phyloP scores from a whole-genome alignment of 2,888 invertebrate species.

The Chydorus sphaericus region DNA sequence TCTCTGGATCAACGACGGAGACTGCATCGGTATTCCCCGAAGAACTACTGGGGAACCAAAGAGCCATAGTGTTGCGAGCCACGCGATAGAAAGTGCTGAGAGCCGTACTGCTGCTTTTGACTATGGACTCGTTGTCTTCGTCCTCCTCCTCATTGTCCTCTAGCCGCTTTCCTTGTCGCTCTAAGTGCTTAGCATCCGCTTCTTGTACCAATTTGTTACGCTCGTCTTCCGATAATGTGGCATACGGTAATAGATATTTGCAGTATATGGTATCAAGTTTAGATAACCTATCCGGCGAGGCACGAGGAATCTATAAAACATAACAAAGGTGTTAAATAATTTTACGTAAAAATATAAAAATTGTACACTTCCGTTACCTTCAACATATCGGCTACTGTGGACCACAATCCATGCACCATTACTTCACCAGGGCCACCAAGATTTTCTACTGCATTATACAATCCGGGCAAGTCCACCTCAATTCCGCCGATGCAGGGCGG shows the following conservation, averaged over 20 bases:
- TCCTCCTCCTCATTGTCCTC: conserved; percentile 26
- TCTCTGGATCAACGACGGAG: background rate
- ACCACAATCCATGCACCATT: conserved; percentile 77
- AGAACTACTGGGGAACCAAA: conserved; percentile 61
- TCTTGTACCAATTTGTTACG: conserved; percentile 47
- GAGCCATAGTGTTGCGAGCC: conserved; percentile 62
- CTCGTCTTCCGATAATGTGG: conserved; percentile 61
- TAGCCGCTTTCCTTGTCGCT: conserved; percentile 30
- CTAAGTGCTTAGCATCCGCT: conserved; percentile 31
- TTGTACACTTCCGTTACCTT: conserved; percentile 7
- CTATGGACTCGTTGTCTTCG: conserved; percentile 26
- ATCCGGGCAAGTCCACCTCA: conserved; percentile 72
- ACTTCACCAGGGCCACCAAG: conserved; percentile 74
- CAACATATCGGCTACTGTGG: conserved; percentile 74
- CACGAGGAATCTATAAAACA: conserved; percentile 48
- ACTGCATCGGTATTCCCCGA: conserved; percentile 40
- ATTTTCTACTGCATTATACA: conserved; percentile 70
- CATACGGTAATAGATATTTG: conserved; percentile 78
- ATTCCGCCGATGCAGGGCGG: conserved; percentile 57
- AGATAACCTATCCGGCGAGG: conserved; percentile 59
- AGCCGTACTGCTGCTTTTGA: conserved; percentile 57
- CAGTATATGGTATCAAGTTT: conserved; percentile 80
- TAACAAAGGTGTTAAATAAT: background rate
- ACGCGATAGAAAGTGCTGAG: conserved; percentile 57
- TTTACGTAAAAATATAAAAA: too few relatives aligned